Evolutionary conservation across 2,113 vertebrate genomes (phyloP), one percentile per base, ranked within the genome.

Genomic region (Tetraodon nigroviridis): DNA sequence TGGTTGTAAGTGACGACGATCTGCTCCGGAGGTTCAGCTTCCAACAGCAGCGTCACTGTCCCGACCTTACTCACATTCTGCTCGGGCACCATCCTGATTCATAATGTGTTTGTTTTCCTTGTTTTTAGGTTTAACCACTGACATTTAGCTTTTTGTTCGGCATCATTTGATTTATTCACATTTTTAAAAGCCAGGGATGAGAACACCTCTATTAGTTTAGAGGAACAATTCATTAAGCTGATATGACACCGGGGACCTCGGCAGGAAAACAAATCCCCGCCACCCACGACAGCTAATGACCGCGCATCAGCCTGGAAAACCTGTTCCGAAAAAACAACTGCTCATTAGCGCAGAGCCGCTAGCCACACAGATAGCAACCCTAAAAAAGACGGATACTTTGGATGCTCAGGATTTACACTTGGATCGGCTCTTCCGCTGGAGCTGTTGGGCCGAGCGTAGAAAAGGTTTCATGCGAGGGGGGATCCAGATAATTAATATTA

Each of bases 181-280:
- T 68, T 66, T 13, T 78, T 73, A 64, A 84, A 84, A 76, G 71
- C 69, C 67, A 69, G 59, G 61, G 61, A 82, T 80, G 78, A 78
- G 76, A 76, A 76, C 67, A 69, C 55, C 58, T 68, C 69, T 42
- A 67, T 71, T 74, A 71, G 64, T 78, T 74, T 54, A 79, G 73
- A 74, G 49, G 72, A 82, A 80, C 75, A 74, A 79, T 83, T 79
- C 65, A 83, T 81, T 75, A 77, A 45, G 48, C 69, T 53, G 75
- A 79, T 67, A 46, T 65, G 70, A 76, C 70, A 58, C 64, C 0
- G 24, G 77, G 77, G 75, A 80, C 76, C 60, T 41, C 21, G 29
- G 41, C 69, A 55, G 65, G 72, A 69, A 78, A 71, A 67, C 75
- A 68, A 10, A 64, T 49, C 75, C 55, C 54, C n/a, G 50, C 70